Base-by-base conservation (phyloP, 2,797 vertebrate species). In the Pagetopsis macropterus region DNA sequence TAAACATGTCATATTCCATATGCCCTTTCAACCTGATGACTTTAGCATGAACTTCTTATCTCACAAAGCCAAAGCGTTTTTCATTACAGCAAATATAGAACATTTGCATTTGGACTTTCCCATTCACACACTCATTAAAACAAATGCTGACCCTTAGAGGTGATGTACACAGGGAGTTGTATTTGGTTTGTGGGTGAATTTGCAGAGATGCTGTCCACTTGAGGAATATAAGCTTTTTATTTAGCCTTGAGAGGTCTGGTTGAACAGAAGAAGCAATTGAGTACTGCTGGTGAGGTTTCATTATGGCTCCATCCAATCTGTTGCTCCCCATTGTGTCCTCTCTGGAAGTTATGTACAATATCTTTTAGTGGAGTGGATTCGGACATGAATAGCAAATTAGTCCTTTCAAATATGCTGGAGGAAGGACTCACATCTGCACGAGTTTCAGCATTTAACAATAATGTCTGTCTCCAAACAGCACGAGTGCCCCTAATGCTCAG, bases 251-350 rank as follows among this genome's bases (percentile, higher is more conserved):
- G 56, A 71, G 76, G 12, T 60, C 45, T 0, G 61, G 23, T 3
- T 82, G 64, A 86, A 75, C 19, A 58, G 50, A 45, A 48, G 57
- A 52, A 57, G 21, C 23, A 27, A 75, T 67, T 43, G 68, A 78
- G 48, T 10, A 4, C 48, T 19, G 13, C 3, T 60, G 51, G 70
- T 27, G 27, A 27, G 27, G 27, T 23, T 55, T 78, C 37, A 65
- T 70, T 56, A 57, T 54, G 27, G 64, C 57, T 52, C 37, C 76
- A 58, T 77, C 37, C 33, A 72, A 23, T 81, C 66, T 72, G n/a
- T 76, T 54, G 79, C 56, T 57, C 40, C 48, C 33, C 16, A 40
- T 54, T 58, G 72, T 69, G 72, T 67, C 65, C 56, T 64, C 3
- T 12, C 17, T 56, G 63, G 46, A 65, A 50, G 52, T 61, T 64